Conservation (phyloP, 2,797 vertebrate genomes). For the Cynodonichthys magdalenae region DNA sequence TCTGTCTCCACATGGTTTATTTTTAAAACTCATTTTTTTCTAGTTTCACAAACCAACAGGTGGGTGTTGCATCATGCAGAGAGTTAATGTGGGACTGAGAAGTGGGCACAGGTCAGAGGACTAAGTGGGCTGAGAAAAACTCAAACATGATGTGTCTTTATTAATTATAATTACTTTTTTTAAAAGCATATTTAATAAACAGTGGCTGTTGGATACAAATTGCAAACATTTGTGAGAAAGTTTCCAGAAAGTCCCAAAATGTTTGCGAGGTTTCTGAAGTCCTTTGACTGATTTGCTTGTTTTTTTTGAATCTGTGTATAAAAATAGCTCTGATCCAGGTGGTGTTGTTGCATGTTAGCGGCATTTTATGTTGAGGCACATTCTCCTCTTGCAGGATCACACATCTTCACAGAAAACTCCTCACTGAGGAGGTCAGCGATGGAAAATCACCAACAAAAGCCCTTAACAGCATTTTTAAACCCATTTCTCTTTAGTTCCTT, state of each 20-base stretch:
- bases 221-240: too few relatives aligned
- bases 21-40: constrained; percentile 61
- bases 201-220: too few relatives aligned
- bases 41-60: constrained; percentile 59
- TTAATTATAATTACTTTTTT: too few relatives aligned
- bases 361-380: constrained; percentile 29
- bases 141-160: too few relatives aligned
- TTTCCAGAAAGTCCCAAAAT: too few relatives aligned
- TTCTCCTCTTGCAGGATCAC: constrained; percentile 3
- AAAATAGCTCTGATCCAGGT: constrained; percentile 40
- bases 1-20: constrained; percentile 43
- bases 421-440: constrained; percentile 25
- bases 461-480: constrained; percentile 14
- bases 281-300: too few relatives aligned
- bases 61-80: constrained; percentile 46
- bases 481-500: constrained; percentile 21
- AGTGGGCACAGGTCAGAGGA: constrained; percentile 41
- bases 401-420: constrained; percentile 15
- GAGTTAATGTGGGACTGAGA: constrained; percentile 19
- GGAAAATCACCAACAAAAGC: constrained; percentile 28
- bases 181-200: too few relatives aligned
- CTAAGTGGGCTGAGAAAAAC: constrained; percentile 13
- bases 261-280: too few relatives aligned
- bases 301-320: not conserved
- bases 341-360: constrained; percentile 29